Conservation (phyloP, 1,140 invertebrate genomes). For the Drosophila erecta region DNA sequence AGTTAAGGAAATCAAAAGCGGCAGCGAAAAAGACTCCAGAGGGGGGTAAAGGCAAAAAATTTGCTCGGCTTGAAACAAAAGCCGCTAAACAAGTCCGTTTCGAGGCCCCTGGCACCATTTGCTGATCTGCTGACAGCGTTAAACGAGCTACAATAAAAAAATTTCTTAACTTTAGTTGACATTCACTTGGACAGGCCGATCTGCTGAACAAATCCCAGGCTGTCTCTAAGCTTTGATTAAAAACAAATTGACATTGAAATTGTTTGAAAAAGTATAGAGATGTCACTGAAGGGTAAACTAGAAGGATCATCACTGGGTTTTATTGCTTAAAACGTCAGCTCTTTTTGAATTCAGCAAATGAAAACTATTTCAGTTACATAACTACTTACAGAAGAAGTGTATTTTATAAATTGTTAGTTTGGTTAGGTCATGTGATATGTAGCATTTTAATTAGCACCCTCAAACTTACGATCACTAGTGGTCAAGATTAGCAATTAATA, state of each 20-base stretch:
- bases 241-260: slow-evolving; percentile 66
- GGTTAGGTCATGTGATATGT: neutral
- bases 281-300: slow-evolving; percentile 20
- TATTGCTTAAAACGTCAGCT: neutral
- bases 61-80: slow-evolving; percentile 52
- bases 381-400: too few species aligned
- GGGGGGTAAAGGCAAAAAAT: slow-evolving; percentile 38
- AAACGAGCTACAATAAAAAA: slow-evolving; percentile 52
- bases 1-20: slow-evolving; percentile 71
- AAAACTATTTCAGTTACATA: too few species aligned
- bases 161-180: slow-evolving; percentile 21
- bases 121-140: slow-evolving; percentile 52
- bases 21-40: slow-evolving; percentile 59
- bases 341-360: too few species aligned
- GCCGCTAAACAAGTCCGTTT: slow-evolving; percentile 63
- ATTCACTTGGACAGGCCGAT: slow-evolving; percentile 25
- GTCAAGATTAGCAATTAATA: slow-evolving; percentile 46
- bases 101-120: neutral
- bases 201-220: slow-evolving; percentile 27
- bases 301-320: slow-evolving; percentile 11
- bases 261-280: slow-evolving; percentile 36
- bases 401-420: too few species aligned
- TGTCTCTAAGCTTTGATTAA: slow-evolving; percentile 24
- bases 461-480: neutral
- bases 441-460: slow-evolving; percentile 2